Conservation (phyloP, 2,797 vertebrate genomes). For the Gobio occitaniae region DNA sequence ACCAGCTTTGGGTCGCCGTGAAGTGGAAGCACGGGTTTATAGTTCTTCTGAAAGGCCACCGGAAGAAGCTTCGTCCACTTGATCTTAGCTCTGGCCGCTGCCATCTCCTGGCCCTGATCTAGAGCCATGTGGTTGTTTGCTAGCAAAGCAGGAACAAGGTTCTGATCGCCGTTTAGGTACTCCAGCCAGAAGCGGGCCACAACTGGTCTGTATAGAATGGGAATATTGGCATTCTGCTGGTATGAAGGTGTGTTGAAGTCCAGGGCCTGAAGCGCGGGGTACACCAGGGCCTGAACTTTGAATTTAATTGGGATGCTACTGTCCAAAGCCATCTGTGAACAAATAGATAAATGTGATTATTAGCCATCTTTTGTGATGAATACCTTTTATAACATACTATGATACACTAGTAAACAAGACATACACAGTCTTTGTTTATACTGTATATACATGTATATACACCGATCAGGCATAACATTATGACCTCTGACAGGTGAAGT, state of each 20-base stretch:
- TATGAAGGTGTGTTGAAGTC: conserved; percentile 96
- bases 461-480: no score
- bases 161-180: conserved; percentile 85
- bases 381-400: background rate
- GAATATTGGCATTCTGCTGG: conserved; percentile 88
- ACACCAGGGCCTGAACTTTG: conserved; percentile 91
- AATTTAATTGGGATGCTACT: conserved; percentile 73
- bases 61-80: conserved; percentile 89
- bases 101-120: conserved; percentile 72
- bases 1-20: conserved; percentile 76
- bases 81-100: conserved; percentile 71
- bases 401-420: background rate
- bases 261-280: conserved; percentile 91
- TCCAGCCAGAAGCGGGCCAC: conserved; percentile 92
- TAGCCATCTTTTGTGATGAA: background rate
- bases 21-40: conserved; percentile 77
- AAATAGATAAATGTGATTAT: background rate
- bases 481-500: no score
- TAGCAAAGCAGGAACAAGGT: conserved; percentile 81
- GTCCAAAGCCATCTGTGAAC: conserved; percentile 84
- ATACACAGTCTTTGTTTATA: background rate
- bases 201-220: conserved; percentile 83
- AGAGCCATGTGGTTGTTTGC: conserved; percentile 91
- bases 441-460: no score
- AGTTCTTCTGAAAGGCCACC: conserved; percentile 79